Conservation (phyloP, 2,888 invertebrate species). For the Beris morrisii region DNA sequence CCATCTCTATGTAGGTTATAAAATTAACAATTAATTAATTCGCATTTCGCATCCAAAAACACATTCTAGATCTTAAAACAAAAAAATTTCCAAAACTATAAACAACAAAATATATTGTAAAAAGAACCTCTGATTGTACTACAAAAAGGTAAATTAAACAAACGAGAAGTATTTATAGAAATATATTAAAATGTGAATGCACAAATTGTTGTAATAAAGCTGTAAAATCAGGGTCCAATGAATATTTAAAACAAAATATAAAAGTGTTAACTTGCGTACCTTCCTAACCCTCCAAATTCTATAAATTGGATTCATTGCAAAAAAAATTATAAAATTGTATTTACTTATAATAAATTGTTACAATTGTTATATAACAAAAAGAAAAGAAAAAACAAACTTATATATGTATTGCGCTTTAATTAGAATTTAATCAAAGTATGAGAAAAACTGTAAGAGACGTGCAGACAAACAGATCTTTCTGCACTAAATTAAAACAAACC, state of each 20-base stretch:
- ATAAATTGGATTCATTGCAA: neutral
- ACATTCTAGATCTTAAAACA: neutral
- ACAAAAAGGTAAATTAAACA: too few species aligned
- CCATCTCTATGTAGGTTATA: conserved; percentile 28
- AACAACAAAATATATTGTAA: neutral
- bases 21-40: neutral
- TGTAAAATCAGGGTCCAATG: too few species aligned
- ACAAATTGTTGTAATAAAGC: too few species aligned
- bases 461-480: neutral
- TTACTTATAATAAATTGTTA: neutral
- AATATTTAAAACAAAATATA: too few species aligned
- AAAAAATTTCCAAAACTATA: neutral
- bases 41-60: neutral
- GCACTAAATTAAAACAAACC: neutral
- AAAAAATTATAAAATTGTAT: neutral
- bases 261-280: too few species aligned
- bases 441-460: conserved; percentile 9
- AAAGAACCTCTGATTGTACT: too few species aligned
- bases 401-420: conserved; percentile 25
- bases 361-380: neutral
- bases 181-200: too few species aligned
- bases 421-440: conserved; percentile 22
- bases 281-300: neutral
- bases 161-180: too few species aligned
- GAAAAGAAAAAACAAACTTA: conserved; percentile 1